Evolutionary conservation across 2,797 vertebrate species (phyloP).

Genomic region (Bovichtus variegatus): DNA sequence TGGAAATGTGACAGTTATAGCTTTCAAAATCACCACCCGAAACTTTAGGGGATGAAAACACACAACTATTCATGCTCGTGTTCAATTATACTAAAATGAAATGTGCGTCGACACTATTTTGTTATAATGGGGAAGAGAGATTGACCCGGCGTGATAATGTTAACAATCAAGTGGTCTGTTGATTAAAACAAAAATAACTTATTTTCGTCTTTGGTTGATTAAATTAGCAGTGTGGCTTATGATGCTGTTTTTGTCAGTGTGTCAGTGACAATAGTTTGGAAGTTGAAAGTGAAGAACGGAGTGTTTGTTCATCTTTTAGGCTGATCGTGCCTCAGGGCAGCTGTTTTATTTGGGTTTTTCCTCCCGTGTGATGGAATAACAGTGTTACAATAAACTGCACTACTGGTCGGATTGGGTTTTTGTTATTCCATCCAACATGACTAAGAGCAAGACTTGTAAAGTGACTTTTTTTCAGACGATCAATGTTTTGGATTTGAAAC

Average conservation of each 20-base stretch:
- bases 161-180: constrained; percentile 44
- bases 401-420: neutral
- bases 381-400: neutral
- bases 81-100: neutral
- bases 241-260: neutral
- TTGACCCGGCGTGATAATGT: neutral
- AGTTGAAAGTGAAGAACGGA: neutral
- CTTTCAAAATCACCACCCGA: constrained; percentile 28
- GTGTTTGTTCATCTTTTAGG: neutral
- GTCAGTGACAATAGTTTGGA: neutral
- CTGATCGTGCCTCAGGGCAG: neutral
- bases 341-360: neutral
- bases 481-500: constrained; percentile 11
- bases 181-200: constrained; percentile 2
- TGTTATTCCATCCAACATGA: constrained; percentile 1
- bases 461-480: neutral
- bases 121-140: neutral
- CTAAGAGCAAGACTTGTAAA: constrained; percentile 12
- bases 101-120: constrained; percentile 13
- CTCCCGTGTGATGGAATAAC: neutral
- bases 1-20: constrained; percentile 40
- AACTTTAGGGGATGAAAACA: constrained; percentile 1
- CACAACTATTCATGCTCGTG: neutral
- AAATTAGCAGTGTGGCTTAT: constrained; percentile 23
- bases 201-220: constrained; percentile 63